Base-by-base conservation (phyloP, 1,140 invertebrate species). In the Drosophila eugracilis region DNA sequence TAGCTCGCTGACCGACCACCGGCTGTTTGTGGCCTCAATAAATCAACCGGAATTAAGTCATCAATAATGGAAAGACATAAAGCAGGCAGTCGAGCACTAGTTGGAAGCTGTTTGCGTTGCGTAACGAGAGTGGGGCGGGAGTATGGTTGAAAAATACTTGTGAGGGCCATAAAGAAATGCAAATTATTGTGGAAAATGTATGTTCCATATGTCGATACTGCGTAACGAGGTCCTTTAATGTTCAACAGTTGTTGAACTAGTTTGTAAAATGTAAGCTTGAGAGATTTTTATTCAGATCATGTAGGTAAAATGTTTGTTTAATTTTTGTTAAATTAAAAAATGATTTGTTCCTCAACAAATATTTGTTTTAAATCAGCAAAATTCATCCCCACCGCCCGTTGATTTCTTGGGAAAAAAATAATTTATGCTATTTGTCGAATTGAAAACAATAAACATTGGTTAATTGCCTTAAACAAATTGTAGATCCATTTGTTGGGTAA, bases 41-140 rank as follows among this genome's bases (percentile, higher is more conserved):
- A 85, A 85, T 85, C 81, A 85, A 85, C 73, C 26, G 81, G 81
- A 86, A 85, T 85, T 85, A 85, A 85, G 81, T 76, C 81, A 85
- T 85, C 81, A 85, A 85, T 85, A 85, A 85, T 85, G 81, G 62
- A 81, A 80, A 77, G 81, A 81, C 81, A 85, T 85, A 85, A 85
- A 86, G 73, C 81, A 86, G 81, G 21, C 80, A 67, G 60, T 53
- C 50, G 60, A 45, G 80, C 59, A 39, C 58, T 78, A 85, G 42
- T 84, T 84, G 54, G 24, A 62, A 49, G 73, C 57, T 63, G 54
- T 59, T 62, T 73, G 62, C 42, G 50, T 32, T 53, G 41, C 55
- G 57, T 37, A 72, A 67, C 34, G 26, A 45, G 54, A 14, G 41
- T 42, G 30, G 28, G 55, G 30, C 21, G 55, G 26, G 36, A 17